Conservation (phyloP, 2,888 invertebrate genomes). For the Ommatoiulus sabulosus region DNA sequence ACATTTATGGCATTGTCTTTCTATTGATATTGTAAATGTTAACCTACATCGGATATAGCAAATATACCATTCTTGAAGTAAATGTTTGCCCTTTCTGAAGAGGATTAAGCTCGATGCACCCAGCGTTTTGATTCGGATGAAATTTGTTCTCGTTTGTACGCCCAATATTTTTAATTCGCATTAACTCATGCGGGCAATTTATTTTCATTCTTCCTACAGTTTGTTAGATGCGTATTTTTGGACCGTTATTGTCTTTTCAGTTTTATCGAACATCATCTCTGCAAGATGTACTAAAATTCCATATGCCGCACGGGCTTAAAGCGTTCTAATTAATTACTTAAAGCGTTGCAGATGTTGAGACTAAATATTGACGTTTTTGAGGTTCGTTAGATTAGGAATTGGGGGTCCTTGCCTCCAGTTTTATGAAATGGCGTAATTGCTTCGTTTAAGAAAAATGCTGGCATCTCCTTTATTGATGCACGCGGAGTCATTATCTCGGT, state of each 20-base stretch:
- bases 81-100: not conserved
- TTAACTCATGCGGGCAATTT: not conserved
- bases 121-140: not conserved
- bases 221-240: no score
- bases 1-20: not conserved
- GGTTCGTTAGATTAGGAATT: constrained; percentile 3
- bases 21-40: not conserved
- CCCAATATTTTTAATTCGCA: not conserved
- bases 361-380: constrained; percentile 10
- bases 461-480: constrained; percentile 10
- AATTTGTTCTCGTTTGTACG: not conserved
- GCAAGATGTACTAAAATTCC: not conserved
- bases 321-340: constrained; percentile 10
- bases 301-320: not conserved
- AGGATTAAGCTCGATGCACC: not conserved
- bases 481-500: constrained; percentile 1
- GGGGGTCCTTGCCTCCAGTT: constrained; percentile 12
- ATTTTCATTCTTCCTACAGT: not conserved
- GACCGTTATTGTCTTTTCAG: not conserved
- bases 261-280: not conserved
- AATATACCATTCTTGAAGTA: not conserved
- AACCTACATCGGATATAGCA: not conserved
- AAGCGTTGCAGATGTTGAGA: not conserved
- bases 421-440: not conserved
- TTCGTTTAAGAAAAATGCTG: constrained; percentile 11